phyloP scores from a whole-genome alignment of 2,888 invertebrate genomes.

The Oscheius sp. region DNA sequence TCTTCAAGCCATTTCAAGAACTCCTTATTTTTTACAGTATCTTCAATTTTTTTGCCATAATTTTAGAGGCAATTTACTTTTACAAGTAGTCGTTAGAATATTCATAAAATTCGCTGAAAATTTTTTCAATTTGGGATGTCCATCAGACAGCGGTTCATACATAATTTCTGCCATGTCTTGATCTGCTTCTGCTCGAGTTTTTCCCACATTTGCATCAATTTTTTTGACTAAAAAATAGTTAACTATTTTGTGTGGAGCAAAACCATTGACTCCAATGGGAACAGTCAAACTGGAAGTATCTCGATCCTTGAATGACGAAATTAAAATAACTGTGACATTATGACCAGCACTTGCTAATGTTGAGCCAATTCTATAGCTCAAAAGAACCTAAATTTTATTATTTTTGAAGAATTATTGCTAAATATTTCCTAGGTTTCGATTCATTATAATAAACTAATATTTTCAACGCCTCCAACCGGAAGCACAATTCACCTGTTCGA shows the following conservation, averaged over 20 bases:
- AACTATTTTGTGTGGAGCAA: background rate
- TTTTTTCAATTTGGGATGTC: background rate
- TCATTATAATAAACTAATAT: too few species aligned
- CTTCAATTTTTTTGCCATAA: slow-evolving; percentile 20
- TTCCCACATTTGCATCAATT: slow-evolving; percentile 6
- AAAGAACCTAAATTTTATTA: slow-evolving; percentile 40
- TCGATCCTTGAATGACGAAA: slow-evolving; percentile 36
- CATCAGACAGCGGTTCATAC: background rate
- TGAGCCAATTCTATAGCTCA: slow-evolving; percentile 43
- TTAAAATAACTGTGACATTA: slow-evolving; percentile 45
- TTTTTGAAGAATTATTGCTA: too few species aligned
- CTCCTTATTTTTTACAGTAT: slow-evolving; percentile 46
- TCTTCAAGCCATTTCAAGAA: slow-evolving; percentile 50
- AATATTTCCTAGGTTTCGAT: too few species aligned
- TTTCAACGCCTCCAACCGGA: too few species aligned
- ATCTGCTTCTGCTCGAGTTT: slow-evolving; percentile 12
- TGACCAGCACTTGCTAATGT: slow-evolving; percentile 46
- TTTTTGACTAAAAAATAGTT: background rate
- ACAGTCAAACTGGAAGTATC: slow-evolving; percentile 29
- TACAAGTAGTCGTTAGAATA: slow-evolving; percentile 19
- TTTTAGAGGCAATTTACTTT: background rate
- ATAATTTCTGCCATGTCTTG: slow-evolving; percentile 14
- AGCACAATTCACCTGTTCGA: too few species aligned
- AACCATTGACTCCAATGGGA: slow-evolving; percentile 30
- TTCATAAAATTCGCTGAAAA: slow-evolving; percentile 8